A percentile compares a stretch with the other conserved stretches of the same genome.
phyloP scores from a whole-genome alignment of 2,113 vertebrate species.

The Morone chrysops region DNA sequence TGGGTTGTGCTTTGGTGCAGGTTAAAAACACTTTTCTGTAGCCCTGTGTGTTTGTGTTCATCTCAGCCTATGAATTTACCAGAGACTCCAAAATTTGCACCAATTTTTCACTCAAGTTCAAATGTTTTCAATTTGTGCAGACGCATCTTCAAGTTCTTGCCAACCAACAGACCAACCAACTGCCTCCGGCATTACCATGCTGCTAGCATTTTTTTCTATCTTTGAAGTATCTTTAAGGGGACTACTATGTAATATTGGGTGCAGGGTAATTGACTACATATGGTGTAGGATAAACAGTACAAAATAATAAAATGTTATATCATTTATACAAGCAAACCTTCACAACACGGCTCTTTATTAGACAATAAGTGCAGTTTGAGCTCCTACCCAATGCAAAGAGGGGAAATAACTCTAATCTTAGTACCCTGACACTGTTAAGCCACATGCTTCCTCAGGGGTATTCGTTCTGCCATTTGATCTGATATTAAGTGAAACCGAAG shows the following conservation, averaged over 20 bases:
- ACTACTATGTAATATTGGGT: no score
- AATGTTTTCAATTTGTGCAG: no score
- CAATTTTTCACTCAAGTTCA: no score
- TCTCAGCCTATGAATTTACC: no score
- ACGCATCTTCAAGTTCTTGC: no score
- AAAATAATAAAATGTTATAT: background rate
- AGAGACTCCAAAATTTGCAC: no score
- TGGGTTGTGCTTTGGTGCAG: background rate
- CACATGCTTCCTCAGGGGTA: constrained; percentile 3
- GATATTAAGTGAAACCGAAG: constrained; percentile 30
- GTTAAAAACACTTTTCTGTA: background rate
- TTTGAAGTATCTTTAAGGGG: no score
- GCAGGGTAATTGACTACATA: background rate
- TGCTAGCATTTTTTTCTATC: no score
- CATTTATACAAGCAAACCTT: background rate
- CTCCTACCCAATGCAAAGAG: background rate
- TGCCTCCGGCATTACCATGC: no score
- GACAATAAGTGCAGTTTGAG: background rate
- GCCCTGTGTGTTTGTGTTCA: no score
- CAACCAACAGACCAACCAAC: no score
- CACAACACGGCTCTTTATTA: background rate
- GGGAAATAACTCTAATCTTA: background rate
- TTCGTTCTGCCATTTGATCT: constrained; percentile 30
- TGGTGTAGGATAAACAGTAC: background rate
- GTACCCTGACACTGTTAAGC: background rate